A percentile compares a stretch with the other conserved stretches of the same genome.
Conservation (phyloP, 2,797 vertebrate genomes). For the Percopsis omiscomaycus region DNA sequence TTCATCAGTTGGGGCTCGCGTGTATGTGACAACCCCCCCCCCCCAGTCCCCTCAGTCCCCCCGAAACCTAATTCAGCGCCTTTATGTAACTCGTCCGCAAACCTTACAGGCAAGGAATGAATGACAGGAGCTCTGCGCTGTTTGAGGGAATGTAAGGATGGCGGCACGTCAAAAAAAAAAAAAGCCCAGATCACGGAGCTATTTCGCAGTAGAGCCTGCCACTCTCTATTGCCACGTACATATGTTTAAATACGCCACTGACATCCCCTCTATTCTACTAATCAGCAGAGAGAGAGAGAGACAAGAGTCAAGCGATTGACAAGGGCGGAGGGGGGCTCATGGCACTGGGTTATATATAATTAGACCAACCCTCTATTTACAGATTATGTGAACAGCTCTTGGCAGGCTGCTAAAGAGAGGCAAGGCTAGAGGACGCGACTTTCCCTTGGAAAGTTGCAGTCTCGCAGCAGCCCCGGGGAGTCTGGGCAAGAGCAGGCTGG, state of each 20-base stretch:
- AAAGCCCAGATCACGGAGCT: no score
- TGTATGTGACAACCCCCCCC: slow-evolving; percentile 6
- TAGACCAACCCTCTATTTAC: slow-evolving; percentile 28
- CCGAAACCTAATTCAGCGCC: slow-evolving; percentile 17
- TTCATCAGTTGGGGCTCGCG: background rate
- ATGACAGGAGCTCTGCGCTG: no score
- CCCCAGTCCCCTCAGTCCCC: background rate
- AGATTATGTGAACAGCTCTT: slow-evolving; percentile 9
- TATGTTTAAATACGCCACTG: background rate
- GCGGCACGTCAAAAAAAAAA: no score
- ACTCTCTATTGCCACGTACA: no score
- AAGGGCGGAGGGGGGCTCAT: background rate
- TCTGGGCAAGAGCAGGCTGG: slow-evolving; percentile 1
- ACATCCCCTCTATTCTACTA: background rate
- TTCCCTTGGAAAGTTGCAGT: slow-evolving; percentile 16
- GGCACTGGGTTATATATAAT: slow-evolving; percentile 23
- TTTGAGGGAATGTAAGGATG: no score
- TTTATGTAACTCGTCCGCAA: no score
- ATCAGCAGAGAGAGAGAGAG: background rate
- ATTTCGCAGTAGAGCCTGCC: no score
- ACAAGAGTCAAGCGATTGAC: background rate
- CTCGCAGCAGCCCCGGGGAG: slow-evolving; percentile 1
- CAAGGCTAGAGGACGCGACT: slow-evolving; percentile 4
- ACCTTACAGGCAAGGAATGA: no score
- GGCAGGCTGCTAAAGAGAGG: slow-evolving; percentile 5